Evolutionary conservation across 2,797 vertebrate genomes (phyloP).

Genomic region (Poeciliopsis gracilis): DNA sequence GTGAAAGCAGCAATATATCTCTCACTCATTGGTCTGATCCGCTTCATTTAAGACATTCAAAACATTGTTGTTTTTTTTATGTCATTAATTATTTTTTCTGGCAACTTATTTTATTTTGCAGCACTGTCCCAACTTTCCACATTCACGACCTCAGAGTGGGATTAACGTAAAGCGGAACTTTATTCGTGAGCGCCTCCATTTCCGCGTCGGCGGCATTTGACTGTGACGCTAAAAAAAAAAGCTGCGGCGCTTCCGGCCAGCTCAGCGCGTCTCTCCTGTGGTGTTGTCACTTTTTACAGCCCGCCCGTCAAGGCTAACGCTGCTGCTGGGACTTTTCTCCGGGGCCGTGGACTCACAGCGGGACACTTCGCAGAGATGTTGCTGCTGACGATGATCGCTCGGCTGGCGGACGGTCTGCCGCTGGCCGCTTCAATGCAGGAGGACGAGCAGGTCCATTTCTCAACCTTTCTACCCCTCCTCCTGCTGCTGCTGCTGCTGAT

Average conservation of each 20-base stretch:
- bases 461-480: slow-evolving; percentile 3
- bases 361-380: slow-evolving; percentile 81
- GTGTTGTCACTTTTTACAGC: slow-evolving; percentile 68
- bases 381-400: slow-evolving; percentile 96
- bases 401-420: slow-evolving; percentile 94
- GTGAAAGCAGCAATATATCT: too few relatives aligned
- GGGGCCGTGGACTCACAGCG: slow-evolving; percentile 23
- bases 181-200: background rate
- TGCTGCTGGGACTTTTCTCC: slow-evolving; percentile 7
- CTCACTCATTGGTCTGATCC: background rate
- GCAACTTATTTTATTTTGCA: background rate
- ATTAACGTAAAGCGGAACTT: slow-evolving; percentile 42
- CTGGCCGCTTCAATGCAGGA: slow-evolving; percentile 98
- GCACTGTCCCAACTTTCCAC: background rate
- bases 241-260: slow-evolving; percentile 81
- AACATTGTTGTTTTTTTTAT: background rate
- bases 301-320: slow-evolving; percentile 48
- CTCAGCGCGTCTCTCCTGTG: slow-evolving; percentile 79
- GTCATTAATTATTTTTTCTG: background rate
- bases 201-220: slow-evolving; percentile 34
- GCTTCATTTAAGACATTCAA: background rate
- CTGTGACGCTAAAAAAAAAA: slow-evolving; percentile 40
- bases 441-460: slow-evolving; percentile 89
- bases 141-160: background rate
- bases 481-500: background rate